phyloP scores from a whole-genome alignment of 2,113 vertebrate genomes.

The Phainopepla nitens region DNA sequence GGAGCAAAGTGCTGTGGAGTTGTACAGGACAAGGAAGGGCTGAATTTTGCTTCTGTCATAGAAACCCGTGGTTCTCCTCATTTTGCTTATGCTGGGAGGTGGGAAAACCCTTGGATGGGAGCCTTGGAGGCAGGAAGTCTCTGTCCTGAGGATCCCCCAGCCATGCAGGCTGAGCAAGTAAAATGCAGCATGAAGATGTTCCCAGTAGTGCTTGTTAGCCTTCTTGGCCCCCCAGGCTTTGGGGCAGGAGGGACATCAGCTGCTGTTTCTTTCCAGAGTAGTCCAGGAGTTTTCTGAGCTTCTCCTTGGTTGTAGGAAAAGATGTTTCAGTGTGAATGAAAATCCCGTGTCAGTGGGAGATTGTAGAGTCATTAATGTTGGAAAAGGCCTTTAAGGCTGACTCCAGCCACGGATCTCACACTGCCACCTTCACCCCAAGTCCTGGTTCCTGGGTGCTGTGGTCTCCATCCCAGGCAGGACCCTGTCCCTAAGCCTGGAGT shows the following conservation, averaged over 20 bases:
- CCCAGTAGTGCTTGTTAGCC: neutral
- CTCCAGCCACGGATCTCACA: accelerated
- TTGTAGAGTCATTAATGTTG: accelerated
- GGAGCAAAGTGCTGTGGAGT: neutral
- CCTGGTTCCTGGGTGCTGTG: accelerated
- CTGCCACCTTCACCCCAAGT: neutral
- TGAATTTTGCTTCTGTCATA: neutral
- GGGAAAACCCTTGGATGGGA: neutral
- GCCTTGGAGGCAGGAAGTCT: neutral
- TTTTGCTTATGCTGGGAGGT: neutral
- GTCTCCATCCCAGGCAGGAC: neutral
- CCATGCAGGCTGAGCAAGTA: neutral
- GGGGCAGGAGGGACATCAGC: neutral
- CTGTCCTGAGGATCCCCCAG: neutral
- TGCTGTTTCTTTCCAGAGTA: neutral
- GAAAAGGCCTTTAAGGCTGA: neutral
- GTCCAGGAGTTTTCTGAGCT: neutral
- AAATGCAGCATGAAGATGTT: neutral
- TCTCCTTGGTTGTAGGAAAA: neutral
- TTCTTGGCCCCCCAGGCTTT: neutral
- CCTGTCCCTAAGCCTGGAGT: accelerated
- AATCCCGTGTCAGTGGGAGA: accelerated
- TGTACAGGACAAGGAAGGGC: neutral
- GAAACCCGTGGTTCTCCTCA: neutral
- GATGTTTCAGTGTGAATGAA: neutral